phyloP scores from a whole-genome alignment of 2,797 vertebrate genomes.

The Capromys pilorides region DNA sequence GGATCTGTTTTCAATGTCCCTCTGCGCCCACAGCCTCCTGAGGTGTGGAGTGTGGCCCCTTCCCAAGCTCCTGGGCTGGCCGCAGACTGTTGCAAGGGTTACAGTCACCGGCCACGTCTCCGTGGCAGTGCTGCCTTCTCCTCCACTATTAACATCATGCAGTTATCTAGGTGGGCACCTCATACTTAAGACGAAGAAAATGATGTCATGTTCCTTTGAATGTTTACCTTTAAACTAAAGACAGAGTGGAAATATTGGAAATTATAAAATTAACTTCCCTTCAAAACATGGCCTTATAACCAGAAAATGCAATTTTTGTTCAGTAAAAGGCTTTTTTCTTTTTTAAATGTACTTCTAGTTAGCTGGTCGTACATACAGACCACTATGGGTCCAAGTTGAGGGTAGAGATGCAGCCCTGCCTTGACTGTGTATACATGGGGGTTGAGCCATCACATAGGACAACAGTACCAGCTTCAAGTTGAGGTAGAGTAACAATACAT shows the following conservation, averaged over 20 bases:
- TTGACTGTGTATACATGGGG: conserved; percentile 5
- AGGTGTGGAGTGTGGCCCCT: not conserved
- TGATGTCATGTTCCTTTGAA: not conserved
- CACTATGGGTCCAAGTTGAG: not conserved
- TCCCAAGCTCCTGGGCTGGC: not conserved
- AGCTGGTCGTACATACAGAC: not conserved
- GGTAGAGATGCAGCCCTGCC: not conserved
- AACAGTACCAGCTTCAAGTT: not conserved
- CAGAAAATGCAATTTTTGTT: conserved; percentile 16
- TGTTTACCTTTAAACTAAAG: conserved; percentile 40
- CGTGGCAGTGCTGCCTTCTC: not conserved
- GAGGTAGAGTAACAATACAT: not conserved
- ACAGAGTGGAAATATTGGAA: not conserved
- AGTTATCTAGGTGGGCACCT: not conserved
- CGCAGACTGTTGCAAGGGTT: not conserved
- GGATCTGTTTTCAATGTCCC: not conserved
- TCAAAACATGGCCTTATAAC: not conserved
- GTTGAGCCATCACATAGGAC: not conserved
- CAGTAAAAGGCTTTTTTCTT: not conserved
- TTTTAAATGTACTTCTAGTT: conserved; percentile 45
- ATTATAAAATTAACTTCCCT: not conserved
- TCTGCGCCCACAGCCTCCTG: accelerated
- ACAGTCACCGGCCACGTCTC: not conserved
- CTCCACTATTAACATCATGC: not conserved
- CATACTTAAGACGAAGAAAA: not conserved